Conservation (phyloP, 2,888 invertebrate genomes). For the Carabus problematicus region DNA sequence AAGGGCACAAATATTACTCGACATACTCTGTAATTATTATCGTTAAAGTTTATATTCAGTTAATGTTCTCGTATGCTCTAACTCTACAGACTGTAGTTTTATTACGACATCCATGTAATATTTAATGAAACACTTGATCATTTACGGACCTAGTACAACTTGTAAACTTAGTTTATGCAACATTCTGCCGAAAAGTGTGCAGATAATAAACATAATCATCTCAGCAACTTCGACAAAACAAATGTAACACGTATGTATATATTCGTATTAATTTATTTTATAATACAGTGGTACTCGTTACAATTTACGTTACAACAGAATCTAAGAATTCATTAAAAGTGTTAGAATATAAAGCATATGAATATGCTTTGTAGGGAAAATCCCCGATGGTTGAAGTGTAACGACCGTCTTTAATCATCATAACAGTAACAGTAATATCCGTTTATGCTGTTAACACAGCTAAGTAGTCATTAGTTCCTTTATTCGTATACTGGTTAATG, state of each 20-base stretch:
- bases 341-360: too few relatives aligned
- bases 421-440: too few relatives aligned
- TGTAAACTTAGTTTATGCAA: slow-evolving; percentile 26
- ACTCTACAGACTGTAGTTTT: slow-evolving; percentile 18
- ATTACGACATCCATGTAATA: slow-evolving; percentile 20
- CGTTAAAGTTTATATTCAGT: slow-evolving; percentile 29
- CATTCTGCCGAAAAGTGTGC: neutral
- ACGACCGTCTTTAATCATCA: too few relatives aligned
- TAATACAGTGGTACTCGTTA: too few relatives aligned
- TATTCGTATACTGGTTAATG: slow-evolving; percentile 31
- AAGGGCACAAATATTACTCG: slow-evolving; percentile 28
- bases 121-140: slow-evolving; percentile 27
- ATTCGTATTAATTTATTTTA: too few relatives aligned
- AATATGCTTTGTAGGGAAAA: too few relatives aligned
- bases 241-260: too few relatives aligned
- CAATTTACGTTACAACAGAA: too few relatives aligned
- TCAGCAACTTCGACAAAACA: too few relatives aligned
- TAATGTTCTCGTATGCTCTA: slow-evolving; percentile 30
- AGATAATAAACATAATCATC: too few relatives aligned
- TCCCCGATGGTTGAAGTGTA: too few relatives aligned
- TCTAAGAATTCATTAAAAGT: too few relatives aligned
- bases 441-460: neutral
- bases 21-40: slow-evolving; percentile 22
- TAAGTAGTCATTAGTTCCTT: slow-evolving; percentile 26
- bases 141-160: slow-evolving; percentile 15